Evolutionary conservation across 2,797 vertebrate species (phyloP).

Genomic region (Gymnocypris eckloni): DNA sequence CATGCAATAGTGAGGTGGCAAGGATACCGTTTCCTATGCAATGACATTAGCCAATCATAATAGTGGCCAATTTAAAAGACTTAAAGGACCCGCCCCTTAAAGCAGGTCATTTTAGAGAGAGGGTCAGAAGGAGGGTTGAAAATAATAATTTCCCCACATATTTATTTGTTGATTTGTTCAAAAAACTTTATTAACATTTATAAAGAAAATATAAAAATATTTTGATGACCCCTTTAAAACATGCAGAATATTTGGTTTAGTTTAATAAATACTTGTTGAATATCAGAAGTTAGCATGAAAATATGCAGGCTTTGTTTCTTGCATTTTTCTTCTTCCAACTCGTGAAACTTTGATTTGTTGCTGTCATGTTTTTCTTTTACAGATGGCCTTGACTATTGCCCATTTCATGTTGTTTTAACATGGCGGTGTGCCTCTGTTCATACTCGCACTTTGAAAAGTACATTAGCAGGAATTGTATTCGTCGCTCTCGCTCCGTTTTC

Average conservation of each 20-base stretch:
- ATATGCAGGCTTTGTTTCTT: not conserved
- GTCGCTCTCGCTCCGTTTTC: not conserved
- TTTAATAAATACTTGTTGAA: not conserved
- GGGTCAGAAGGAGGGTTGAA: not conserved
- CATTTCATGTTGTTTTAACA: not conserved
- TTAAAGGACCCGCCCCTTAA: not conserved
- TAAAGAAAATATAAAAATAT: not conserved
- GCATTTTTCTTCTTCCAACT: conserved; percentile 2
- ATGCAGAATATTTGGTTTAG: not conserved
- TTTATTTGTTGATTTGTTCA: not conserved
- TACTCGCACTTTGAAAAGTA: conserved; percentile 36
- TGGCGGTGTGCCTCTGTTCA: conserved; percentile 19
- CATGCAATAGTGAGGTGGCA: too few relatives aligned
- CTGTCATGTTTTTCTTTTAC: not conserved
- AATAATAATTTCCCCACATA: not conserved
- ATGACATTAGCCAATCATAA: not conserved
- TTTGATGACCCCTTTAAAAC: too few relatives aligned
- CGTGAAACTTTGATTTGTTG: conserved; percentile 15
- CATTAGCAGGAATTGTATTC: conserved; percentile 11
- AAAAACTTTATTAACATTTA: too few relatives aligned
- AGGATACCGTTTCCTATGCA: not conserved
- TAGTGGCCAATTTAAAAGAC: not conserved
- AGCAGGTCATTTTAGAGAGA: not conserved
- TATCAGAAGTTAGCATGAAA: not conserved
- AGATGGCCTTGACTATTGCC: conserved; percentile 35